Base-by-base conservation (phyloP, 2,797 vertebrate genomes). In the Crocidura indochinensis region DNA sequence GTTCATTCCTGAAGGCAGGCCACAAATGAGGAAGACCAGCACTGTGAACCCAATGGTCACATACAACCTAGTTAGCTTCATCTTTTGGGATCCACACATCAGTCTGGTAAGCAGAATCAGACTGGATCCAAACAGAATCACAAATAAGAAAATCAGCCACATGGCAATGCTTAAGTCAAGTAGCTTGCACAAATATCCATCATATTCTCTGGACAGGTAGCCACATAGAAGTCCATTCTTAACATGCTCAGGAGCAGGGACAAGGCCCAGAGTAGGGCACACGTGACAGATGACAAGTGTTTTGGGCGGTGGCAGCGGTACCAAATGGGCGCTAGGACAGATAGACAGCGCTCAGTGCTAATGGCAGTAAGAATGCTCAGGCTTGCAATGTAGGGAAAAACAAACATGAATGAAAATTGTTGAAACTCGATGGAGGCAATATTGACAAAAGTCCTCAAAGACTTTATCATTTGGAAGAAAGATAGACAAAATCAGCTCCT, bases 21-120 rank as follows among this genome's bases (percentile, higher is more conserved):
- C 97, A 0, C 97, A 97, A 60, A 97, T 86, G 60, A 97, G 84
- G 77, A 97, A 98, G 84, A 96, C 85, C 56, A 97, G 86, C 38
- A 96, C 47, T 0, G 95, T 97, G 84, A n/a, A 96, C 84, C 94
- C 31, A 26, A 97, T 88, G 20, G 95, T 47, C 0, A n/a, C 71
- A n/a, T 95, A 97, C 74, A 97, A 88, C 65, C 96, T 93, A 19
- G 96, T 95, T 0, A 93, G 86, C 10, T 9, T 95, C 17, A 95
- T 6, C 10, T 17, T 29, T 3, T 91, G 94, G 47, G 96, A 94
- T 80, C 94, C 94, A 67, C 94, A 97, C 82, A 94, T 90, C 62
- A 96, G 75, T 26, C 81, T 71, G 4, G 94, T 27, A 64, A 97
- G 86, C 88, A 97, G 90, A 5, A 22, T 91, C 12, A 97, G 67